Percentiles rank a stretch among this genome's conserved stretches.
Conservation (phyloP, 2,888 invertebrate species). For the Keiferia lycopersicella region DNA sequence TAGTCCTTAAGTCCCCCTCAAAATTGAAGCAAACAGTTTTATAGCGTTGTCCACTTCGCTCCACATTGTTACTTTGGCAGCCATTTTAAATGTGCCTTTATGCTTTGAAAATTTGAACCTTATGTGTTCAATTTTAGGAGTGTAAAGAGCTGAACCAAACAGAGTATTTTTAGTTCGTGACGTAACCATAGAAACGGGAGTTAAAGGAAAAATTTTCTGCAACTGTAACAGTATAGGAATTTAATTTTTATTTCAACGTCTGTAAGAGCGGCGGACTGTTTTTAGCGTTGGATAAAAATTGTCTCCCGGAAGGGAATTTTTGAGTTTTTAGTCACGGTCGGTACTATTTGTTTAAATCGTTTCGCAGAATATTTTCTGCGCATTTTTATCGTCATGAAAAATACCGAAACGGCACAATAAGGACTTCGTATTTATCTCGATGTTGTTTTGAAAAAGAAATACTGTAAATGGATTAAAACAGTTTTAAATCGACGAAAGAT, state of each 20-base stretch:
- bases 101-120: slow-evolving; percentile 35
- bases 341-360: slow-evolving; percentile 1
- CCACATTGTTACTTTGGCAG: slow-evolving; percentile 58
- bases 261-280: slow-evolving; percentile 1
- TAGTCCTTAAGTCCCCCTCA: slow-evolving; percentile 71
- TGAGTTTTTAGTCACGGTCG: slow-evolving; percentile 3
- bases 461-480: too few species aligned
- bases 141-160: not conserved
- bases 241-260: slow-evolving; percentile 35
- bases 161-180: slow-evolving; percentile 54
- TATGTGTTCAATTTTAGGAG: slow-evolving; percentile 31
- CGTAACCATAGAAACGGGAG: slow-evolving; percentile 65
- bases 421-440: not conserved
- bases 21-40: slow-evolving; percentile 74
- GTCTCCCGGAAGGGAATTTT: slow-evolving; percentile 1
- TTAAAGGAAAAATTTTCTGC: slow-evolving; percentile 50
- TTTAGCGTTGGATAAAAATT: slow-evolving; percentile 12
- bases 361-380: slow-evolving; percentile 2
- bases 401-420: not conserved
- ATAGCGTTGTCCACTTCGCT: slow-evolving; percentile 71
- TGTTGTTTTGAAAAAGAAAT: too few species aligned
- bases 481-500: too few species aligned
- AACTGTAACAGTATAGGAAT: slow-evolving; percentile 31
- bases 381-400: not conserved
- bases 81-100: slow-evolving; percentile 38